Percentiles rank a stretch among this genome's conserved stretches.
Conservation (phyloP, 2,888 invertebrate genomes). For the Asteroscopus sphinx region DNA sequence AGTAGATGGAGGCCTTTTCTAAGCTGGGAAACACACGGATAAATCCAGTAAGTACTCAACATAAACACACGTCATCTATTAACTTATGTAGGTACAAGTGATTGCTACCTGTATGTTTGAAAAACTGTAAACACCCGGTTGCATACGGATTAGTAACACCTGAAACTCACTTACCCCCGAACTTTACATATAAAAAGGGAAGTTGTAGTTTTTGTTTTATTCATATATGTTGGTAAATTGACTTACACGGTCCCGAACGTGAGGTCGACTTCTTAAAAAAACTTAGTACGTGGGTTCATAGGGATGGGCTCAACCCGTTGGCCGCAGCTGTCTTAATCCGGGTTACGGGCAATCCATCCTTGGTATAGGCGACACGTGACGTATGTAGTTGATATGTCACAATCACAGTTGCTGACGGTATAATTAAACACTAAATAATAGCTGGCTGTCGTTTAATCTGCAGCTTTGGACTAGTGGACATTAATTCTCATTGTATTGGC, state of each 20-base stretch:
- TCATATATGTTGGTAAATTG: conserved; percentile 52
- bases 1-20: conserved; percentile 8
- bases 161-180: conserved; percentile 35
- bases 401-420: conserved; percentile 40
- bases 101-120: conserved; percentile 18
- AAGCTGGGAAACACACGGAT: conserved; percentile 27
- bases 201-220: conserved; percentile 52
- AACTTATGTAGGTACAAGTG: conserved; percentile 18
- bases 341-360: conserved; percentile 50
- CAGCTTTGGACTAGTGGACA: conserved; percentile 10
- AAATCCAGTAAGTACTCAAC: conserved; percentile 32
- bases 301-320: conserved; percentile 38
- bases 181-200: conserved; percentile 47
- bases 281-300: conserved; percentile 51
- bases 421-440: conserved; percentile 51
- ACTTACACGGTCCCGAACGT: conserved; percentile 52
- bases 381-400: conserved; percentile 44
- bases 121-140: conserved; percentile 32
- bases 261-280: conserved; percentile 56
- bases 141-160: conserved; percentile 45
- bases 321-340: conserved; percentile 52
- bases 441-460: conserved; percentile 15
- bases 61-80: conserved; percentile 5
- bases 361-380: conserved; percentile 43
- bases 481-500: conserved; percentile 3